A percentile compares a stretch with the other conserved stretches of the same genome.
These are phyloP conservation scores for Premnoplex brunnescens DNA, from an alignment of 2,797 vertebrate species.

Conservation along the genomic window DNA sequence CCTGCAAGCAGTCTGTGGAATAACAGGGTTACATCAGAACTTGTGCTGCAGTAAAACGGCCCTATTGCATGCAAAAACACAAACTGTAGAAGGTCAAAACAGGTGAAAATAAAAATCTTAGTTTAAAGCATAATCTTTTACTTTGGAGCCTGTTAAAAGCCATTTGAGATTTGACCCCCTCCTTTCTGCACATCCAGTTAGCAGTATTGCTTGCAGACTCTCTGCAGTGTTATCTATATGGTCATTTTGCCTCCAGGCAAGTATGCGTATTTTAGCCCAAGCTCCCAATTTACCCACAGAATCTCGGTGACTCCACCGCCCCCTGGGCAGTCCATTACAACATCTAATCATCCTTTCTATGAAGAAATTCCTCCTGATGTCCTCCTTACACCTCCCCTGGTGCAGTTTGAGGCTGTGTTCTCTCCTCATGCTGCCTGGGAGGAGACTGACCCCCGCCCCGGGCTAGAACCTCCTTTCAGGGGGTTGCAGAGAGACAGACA, in stretches of 20 bases:
- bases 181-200: neutral
- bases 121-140: neutral
- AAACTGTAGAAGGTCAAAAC: neutral
- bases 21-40: neutral
- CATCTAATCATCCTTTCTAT: neutral
- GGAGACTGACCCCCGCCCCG: neutral
- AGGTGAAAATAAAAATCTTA: neutral
- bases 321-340: neutral
- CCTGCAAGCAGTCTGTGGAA: neutral
- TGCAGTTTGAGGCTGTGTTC: neutral
- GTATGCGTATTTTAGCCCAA: fast-evolving
- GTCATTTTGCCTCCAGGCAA: neutral
- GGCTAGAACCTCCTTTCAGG: neutral
- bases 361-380: neutral
- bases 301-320: neutral
- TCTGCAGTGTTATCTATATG: fast-evolving
- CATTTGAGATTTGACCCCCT: neutral
- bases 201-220: neutral
- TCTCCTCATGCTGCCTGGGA: neutral
- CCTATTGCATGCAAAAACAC: neutral
- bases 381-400: neutral
- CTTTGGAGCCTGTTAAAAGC: neutral
- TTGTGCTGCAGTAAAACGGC: neutral
- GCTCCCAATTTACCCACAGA: neutral
- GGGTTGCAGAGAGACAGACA: neutral